Percentiles rank a stretch among this genome's conserved stretches.
These are phyloP conservation scores for Notolabrus celidotus DNA, from an alignment of 2,797 vertebrate genomes.

Conservation along the genomic window DNA sequence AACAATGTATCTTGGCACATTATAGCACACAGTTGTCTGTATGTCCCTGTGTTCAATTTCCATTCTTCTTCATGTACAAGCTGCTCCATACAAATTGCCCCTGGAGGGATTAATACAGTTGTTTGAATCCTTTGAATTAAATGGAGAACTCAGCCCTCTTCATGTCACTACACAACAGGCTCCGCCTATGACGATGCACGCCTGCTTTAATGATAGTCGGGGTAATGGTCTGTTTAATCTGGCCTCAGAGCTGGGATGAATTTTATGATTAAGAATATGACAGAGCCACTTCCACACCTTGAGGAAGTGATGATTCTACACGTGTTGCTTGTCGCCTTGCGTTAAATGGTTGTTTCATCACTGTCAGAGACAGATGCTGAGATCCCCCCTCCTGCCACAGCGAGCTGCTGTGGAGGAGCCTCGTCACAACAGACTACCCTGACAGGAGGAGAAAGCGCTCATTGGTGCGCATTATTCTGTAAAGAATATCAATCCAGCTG, in stretches of 20 bases:
- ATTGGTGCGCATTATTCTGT: conserved; percentile 42
- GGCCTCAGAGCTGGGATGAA: conserved; percentile 68
- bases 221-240: conserved; percentile 80
- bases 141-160: background rate
- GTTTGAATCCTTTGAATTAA: background rate
- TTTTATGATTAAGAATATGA: conserved; percentile 82
- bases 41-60: too few relatives aligned
- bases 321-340: conserved; percentile 77
- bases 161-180: conserved; percentile 11
- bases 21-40: too few relatives aligned
- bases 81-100: background rate
- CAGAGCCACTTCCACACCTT: conserved; percentile 80
- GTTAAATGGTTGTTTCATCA: conserved; percentile 81
- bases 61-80: background rate
- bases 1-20: too few relatives aligned
- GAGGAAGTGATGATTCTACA: conserved; percentile 80
- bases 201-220: conserved; percentile 67
- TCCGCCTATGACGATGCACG: conserved; percentile 51
- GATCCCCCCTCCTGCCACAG: conserved; percentile 47
- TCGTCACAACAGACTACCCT: conserved; percentile 43
- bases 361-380: conserved; percentile 73
- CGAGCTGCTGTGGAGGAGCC: conserved; percentile 52
- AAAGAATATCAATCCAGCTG: conserved; percentile 45
- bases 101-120: background rate
- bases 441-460: conserved; percentile 50